phyloP scores from a whole-genome alignment of 2,113 vertebrate species.

The Perca schrenkii region DNA sequence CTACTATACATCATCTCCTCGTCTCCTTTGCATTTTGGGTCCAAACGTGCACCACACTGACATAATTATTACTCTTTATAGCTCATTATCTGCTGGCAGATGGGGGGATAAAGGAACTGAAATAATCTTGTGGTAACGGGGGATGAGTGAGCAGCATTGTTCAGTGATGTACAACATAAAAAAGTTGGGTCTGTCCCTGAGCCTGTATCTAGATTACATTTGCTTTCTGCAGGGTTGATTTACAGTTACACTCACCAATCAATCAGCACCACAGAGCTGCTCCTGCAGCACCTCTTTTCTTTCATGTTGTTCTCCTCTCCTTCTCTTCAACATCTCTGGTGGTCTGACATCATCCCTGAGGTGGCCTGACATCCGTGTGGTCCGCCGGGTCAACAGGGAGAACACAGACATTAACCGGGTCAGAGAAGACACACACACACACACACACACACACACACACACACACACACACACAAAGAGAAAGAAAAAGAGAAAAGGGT shows the following conservation, averaged over 20 bases:
- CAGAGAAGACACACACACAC: conserved; percentile 31
- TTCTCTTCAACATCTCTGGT: conserved; percentile 52
- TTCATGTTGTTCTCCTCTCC: neutral
- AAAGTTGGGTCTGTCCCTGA: conserved; percentile 46
- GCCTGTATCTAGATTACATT: conserved; percentile 19
- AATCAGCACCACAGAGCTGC: neutral
- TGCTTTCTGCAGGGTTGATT: conserved; percentile 10
- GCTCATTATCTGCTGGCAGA: neutral
- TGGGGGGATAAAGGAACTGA: neutral
- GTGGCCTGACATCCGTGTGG: conserved; percentile 64
- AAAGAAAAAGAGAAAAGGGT: conserved; percentile 18
- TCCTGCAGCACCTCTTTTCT: neutral
- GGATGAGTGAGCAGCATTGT: neutral
- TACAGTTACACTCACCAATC: conserved; percentile 4
- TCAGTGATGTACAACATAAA: conserved; percentile 1
- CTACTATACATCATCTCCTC: too few relatives aligned
- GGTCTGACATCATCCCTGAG: conserved; percentile 63
- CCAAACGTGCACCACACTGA: too few relatives aligned
- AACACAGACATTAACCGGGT: conserved; percentile 41
- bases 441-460: neutral
- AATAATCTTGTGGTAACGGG: neutral
- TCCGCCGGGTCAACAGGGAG: conserved; percentile 49
- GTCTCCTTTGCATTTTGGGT: too few relatives aligned
- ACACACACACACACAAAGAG: conserved; percentile 22
- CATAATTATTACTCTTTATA: neutral